phyloP scores from a whole-genome alignment of 1,140 invertebrate genomes.

The Drosophila neocordata region DNA sequence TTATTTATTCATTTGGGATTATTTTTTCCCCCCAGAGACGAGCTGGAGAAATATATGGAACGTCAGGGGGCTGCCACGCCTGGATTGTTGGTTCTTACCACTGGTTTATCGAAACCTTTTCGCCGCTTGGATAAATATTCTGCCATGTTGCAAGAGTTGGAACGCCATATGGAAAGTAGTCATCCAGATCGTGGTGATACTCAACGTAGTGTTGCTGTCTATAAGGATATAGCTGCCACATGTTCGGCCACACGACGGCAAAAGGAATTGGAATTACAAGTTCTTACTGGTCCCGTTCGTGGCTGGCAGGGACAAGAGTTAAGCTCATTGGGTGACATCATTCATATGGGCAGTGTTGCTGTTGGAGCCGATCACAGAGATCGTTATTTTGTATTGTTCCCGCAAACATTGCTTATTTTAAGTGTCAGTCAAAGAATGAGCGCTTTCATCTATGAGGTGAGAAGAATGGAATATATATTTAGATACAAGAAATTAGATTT shows the following conservation, averaged over 20 bases:
- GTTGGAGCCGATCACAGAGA: conserved; percentile 92
- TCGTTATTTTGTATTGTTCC: conserved; percentile 96
- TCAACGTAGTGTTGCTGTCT: conserved; percentile 95
- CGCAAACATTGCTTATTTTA: conserved; percentile 93
- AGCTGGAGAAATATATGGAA: conserved; percentile 94
- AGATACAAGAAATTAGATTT: not conserved
- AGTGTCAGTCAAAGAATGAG: conserved; percentile 95
- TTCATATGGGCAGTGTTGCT: conserved; percentile 94
- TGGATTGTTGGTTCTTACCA: conserved; percentile 94
- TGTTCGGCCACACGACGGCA: conserved; percentile 94
- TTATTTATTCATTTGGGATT: not conserved
- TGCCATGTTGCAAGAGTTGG: conserved; percentile 96
- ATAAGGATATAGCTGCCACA: conserved; percentile 94
- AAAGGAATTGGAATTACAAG: conserved; percentile 97
- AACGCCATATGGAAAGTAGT: conserved; percentile 96
- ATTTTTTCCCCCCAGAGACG: conserved; percentile 86
- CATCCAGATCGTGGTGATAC: conserved; percentile 98
- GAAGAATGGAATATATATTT: conserved; percentile 8
- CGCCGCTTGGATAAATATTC: conserved; percentile 97
- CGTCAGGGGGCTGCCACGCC: conserved; percentile 90
- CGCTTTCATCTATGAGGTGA: conserved; percentile 97
- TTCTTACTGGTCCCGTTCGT: conserved; percentile 95
- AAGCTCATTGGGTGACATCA: conserved; percentile 84
- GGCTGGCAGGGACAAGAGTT: conserved; percentile 97
- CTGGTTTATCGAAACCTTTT: conserved; percentile 97